Percentiles rank a stretch among this genome's conserved stretches.
Conservation (phyloP, 1,140 invertebrate species). For the Platorchestia sp. region DNA sequence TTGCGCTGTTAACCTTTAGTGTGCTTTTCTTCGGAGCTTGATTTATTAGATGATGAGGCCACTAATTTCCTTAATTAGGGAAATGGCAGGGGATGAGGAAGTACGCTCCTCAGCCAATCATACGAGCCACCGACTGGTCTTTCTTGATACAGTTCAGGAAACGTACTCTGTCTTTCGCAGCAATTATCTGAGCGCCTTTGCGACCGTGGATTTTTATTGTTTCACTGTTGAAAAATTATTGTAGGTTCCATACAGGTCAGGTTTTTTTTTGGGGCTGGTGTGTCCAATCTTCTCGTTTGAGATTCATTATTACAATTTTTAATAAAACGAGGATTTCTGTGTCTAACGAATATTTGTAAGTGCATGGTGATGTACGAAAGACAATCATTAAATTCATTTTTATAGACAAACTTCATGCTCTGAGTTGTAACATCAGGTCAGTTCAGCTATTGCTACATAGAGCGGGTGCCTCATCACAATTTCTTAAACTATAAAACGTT, state of each 20-base stretch:
- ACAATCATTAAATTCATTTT: not conserved
- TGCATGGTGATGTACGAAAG: not conserved
- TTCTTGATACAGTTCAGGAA: not conserved
- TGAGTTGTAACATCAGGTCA: no score
- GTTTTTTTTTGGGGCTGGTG: not conserved
- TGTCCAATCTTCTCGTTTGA: not conserved
- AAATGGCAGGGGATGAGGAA: not conserved
- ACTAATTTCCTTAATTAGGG: not conserved
- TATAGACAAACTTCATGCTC: no score
- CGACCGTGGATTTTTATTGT: not conserved
- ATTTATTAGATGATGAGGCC: not conserved
- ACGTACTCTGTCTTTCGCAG: not conserved
- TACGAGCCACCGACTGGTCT: not conserved
- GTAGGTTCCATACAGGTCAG: not conserved
- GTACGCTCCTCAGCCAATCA: not conserved
- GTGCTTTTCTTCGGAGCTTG: not conserved
- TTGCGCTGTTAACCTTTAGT: not conserved
- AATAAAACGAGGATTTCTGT: not conserved
- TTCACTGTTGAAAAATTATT: not conserved
- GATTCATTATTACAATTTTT: not conserved
- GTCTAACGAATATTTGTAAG: not conserved
- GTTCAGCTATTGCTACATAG: no score
- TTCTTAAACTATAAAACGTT: no score
- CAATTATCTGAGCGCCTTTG: not conserved
- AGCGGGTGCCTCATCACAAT: no score